Base-by-base conservation (phyloP, 1,140 invertebrate species). In the Paraescarpia echinospica region DNA sequence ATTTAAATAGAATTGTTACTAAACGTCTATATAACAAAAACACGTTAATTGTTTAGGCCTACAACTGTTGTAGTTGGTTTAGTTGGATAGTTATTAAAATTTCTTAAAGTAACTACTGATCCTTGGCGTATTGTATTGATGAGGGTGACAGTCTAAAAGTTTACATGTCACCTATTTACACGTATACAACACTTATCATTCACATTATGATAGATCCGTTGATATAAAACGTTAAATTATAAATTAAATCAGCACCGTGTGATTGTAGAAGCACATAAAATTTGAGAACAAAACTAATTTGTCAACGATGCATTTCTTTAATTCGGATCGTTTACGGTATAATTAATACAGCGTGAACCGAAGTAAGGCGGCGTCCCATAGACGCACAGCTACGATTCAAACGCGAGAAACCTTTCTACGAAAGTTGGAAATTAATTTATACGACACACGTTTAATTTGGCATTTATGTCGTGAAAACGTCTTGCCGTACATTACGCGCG, bases 371-470 rank as follows among this genome's bases (percentile, higher is more conserved):
- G 59, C 59, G 59, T 77, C 59, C 48, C 0, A 77, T 77, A 0
- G 9, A 77, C 59, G 1, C 59, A 27, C 59, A 4, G 59, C 59
- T 77, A 14, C 59, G 59, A 2, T 77, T 77, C 59, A 27, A 77
- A 77, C 2, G 59, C 59, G 59, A 77, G 18, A 77, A 77, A 77
- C 59, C 59, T 77, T 77, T 77, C 59, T 77, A 31, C 59, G 59
- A 77, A 77, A 77, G 59, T 77, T 77, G 59, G 59, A 77, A 77
- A 77, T 77, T 77, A 77, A 77, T 77, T 77, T 77, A 77, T 77
- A 77, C 59, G 59, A 77, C 59, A 77, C 59, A 77, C 59, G 59
- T 77, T 77, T 77, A 77, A 18, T 77, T 77, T 77, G 59, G 59
- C 59, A 77, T 77, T 77, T 77, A 77, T 77, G 59, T 77, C 59